Base-by-base conservation (phyloP, 2,888 invertebrate species). In the Drosophila leonis region DNA sequence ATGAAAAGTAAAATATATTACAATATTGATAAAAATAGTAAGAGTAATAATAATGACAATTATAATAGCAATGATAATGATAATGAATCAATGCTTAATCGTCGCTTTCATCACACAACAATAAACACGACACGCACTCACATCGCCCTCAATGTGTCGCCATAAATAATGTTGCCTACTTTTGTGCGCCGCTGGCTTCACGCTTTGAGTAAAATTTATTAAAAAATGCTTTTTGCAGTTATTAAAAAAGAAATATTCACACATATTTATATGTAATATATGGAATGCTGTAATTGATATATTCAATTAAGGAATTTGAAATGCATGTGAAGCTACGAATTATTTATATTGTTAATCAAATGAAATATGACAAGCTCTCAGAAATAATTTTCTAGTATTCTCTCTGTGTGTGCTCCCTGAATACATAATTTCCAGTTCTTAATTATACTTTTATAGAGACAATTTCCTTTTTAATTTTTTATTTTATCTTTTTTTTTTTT, bases 121-220 rank as follows among this genome's bases (percentile, higher is more conserved):
- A 33, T 1, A 27, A 7, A 29, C 31, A 18, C 31, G 44, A 37
- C 66, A 54, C 54, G 54, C 18, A 24, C 13, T 24, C 66, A 48
- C 66, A 48, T 18, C 20, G 54, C 67, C 10, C n/a, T 2, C 42
- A 72, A 72, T 62, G 68, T 64, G 66, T 37, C 60, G 60, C 56
- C 72, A 80, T 76, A 67, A 77, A 83, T 76, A 83, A 60, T 64
- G 62, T 68, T 64, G 72, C 69, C 76, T 62, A 70, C 72, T 65
- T 79, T 75, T 79, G 39, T 48, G 76, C 68, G 27, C 29, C 10
- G 42, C 31, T 31, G 42, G 56, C 49, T 12, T 7, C 60, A 33
- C 64, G 46, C 54, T 62, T 62, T 42, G 60, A 57, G 57, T 62
- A 54, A 72, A 82, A 88, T 83, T 84, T 83, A 83, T 86, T 84